phyloP scores from a whole-genome alignment of 2,888 invertebrate genomes.

The Tachina fera region DNA sequence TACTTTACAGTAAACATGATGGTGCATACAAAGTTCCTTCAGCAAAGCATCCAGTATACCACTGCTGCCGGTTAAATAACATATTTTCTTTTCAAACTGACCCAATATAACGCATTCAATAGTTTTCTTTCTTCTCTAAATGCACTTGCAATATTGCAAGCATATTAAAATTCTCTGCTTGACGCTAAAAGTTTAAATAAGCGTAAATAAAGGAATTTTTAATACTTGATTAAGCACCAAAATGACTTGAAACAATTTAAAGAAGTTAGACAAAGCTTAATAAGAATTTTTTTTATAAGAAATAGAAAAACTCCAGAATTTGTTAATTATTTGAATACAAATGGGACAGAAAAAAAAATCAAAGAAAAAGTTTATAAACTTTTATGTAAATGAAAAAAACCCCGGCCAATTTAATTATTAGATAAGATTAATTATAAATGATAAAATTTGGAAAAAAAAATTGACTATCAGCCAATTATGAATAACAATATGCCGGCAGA shows the following conservation, averaged over 20 bases:
- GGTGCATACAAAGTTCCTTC: constrained; percentile 1
- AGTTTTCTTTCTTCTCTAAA: neutral
- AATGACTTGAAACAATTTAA: constrained; percentile 38
- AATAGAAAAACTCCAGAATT: neutral
- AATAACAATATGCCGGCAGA: too few relatives aligned
- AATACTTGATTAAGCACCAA: constrained; percentile 76
- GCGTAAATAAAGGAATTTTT: constrained; percentile 77
- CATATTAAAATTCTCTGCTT: constrained; percentile 77
- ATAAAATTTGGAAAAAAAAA: too few relatives aligned
- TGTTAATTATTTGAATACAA: too few relatives aligned
- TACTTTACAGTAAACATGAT: neutral
- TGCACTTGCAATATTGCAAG: constrained; percentile 8
- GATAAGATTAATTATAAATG: too few relatives aligned
- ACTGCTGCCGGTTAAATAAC: neutral
- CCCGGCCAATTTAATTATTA: too few relatives aligned
- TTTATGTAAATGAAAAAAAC: too few relatives aligned
- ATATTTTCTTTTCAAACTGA: constrained; percentile 12
- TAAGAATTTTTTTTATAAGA: neutral
- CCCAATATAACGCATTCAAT: constrained; percentile 6
- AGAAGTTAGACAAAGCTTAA: neutral
- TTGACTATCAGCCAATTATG: too few relatives aligned
- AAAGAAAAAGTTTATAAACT: too few relatives aligned
- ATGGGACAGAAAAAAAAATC: neutral
- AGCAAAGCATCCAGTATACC: neutral
- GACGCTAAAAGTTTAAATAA: constrained; percentile 77